phyloP scores from a whole-genome alignment of 1,140 invertebrate genomes.

The Panagrolaimus sp. region DNA sequence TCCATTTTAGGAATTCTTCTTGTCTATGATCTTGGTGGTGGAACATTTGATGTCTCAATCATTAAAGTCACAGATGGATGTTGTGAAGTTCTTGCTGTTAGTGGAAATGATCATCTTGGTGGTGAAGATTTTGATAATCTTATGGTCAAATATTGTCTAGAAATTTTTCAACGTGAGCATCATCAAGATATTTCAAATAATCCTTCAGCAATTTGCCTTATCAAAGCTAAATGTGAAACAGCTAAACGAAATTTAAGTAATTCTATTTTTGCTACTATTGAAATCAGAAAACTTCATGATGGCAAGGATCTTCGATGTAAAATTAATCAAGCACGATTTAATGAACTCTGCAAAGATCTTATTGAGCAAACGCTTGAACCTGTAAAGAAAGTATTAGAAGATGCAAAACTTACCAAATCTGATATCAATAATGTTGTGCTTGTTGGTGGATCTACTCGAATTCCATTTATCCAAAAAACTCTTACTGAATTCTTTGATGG shows the following conservation, averaged over 20 bases:
- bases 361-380: conserved; percentile 91
- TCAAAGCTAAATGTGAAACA: conserved; percentile 97
- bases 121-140: conserved; percentile 24
- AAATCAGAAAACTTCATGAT: conserved; percentile 88
- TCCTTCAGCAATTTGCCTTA: conserved; percentile 92
- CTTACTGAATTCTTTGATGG: conserved; percentile 94
- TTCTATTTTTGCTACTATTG: conserved; percentile 82
- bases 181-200: conserved; percentile 92
- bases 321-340: conserved; percentile 83
- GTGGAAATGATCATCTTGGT: conserved; percentile 21
- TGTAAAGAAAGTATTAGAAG: conserved; percentile 89
- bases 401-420: conserved; percentile 84
- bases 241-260: conserved; percentile 72
- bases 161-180: conserved; percentile 87
- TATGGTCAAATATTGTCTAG: conserved; percentile 83
- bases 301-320: conserved; percentile 99
- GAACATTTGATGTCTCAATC: conserved; percentile 75
- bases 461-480: conserved; percentile 91
- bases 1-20: too few species aligned
- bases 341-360: conserved; percentile 82
- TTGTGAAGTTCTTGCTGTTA: conserved; percentile 67
- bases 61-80: conserved; percentile 76
- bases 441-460: conserved; percentile 96
- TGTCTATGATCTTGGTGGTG: conserved; percentile 79
- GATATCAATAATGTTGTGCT: conserved; percentile 94